Conservation (phyloP, 2,888 invertebrate species). For the Conistra vaccinii region DNA sequence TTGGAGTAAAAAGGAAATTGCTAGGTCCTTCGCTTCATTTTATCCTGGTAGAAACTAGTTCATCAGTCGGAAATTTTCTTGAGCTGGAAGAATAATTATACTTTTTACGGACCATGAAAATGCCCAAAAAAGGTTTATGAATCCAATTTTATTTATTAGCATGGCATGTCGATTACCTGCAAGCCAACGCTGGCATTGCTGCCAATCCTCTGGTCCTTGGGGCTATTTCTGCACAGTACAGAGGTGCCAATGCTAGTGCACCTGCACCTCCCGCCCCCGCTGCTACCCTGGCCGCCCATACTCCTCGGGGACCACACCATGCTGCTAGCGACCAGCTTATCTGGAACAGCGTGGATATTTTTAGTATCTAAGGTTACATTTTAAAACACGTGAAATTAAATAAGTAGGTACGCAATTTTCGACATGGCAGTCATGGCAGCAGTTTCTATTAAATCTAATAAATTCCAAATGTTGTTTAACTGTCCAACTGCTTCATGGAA, state of each 20-base stretch:
- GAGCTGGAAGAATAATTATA: not conserved
- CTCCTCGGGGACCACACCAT: constrained; percentile 85
- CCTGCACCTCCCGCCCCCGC: constrained; percentile 88
- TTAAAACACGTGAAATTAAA: not conserved
- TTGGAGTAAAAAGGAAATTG: not conserved
- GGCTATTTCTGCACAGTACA: constrained; percentile 87
- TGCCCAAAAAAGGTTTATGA: not conserved
- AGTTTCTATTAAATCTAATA: not conserved
- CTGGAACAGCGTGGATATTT: constrained; percentile 67
- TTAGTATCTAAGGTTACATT: not conserved
- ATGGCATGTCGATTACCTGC: constrained; percentile 76
- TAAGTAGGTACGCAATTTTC: not conserved
- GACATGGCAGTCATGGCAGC: rapidly evolving
- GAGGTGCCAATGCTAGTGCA: constrained; percentile 81
- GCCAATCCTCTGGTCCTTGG: constrained; percentile 84
- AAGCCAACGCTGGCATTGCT: constrained; percentile 85
- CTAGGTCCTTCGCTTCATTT: not conserved
- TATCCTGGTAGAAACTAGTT: constrained; percentile 5
- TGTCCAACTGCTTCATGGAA: not conserved
- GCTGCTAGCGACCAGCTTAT: constrained; percentile 87
- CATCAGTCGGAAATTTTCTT: not conserved
- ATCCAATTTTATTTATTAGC: not conserved
- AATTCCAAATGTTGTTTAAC: not conserved
- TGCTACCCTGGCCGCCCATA: constrained; percentile 86
- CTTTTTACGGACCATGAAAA: not conserved